phyloP scores from a whole-genome alignment of 2,113 vertebrate genomes.

The Tichodroma muraria region DNA sequence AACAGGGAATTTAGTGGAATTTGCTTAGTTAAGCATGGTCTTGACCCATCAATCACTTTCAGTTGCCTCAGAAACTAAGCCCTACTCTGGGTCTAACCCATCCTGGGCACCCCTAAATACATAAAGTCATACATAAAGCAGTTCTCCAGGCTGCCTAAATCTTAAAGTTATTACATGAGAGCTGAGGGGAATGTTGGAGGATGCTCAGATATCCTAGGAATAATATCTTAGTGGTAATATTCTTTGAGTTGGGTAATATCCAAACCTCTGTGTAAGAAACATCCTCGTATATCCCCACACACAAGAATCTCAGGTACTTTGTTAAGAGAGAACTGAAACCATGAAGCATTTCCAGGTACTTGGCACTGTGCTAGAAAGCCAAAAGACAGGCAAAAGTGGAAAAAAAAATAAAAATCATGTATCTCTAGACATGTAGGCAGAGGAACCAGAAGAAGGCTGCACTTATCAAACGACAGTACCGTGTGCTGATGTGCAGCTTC shows the following conservation, averaged over 20 bases:
- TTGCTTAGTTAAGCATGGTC: neutral
- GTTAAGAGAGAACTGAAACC: neutral
- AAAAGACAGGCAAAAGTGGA: neutral
- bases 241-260: neutral
- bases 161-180: neutral
- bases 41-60: neutral
- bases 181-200: neutral
- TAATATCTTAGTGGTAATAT: neutral
- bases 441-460: neutral
- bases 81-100: neutral
- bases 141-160: neutral
- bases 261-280: neutral
- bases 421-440: neutral
- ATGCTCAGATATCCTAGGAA: neutral
- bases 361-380: neutral
- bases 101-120: neutral
- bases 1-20: neutral
- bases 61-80: neutral
- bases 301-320: neutral
- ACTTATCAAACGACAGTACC: neutral
- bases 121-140: neutral
- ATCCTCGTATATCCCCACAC: accelerated
- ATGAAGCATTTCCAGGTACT: neutral
- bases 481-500: neutral
- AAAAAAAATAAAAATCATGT: neutral